Base-by-base conservation (phyloP, 2,797 vertebrate species). In the Danio jaintianensis region DNA sequence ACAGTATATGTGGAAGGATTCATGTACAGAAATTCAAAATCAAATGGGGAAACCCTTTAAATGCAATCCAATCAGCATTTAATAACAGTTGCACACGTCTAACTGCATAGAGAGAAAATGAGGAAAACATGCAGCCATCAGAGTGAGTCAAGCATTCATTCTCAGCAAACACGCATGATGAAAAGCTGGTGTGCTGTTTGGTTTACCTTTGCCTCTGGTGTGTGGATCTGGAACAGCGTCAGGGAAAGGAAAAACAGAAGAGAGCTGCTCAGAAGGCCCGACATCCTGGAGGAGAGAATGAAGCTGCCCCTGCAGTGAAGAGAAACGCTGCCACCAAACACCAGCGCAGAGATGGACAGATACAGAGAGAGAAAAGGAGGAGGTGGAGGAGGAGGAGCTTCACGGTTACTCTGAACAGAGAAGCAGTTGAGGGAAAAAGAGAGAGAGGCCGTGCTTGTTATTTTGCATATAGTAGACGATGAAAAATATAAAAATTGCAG, bases 221-320 rank as follows among this genome's bases (percentile, higher is more conserved):
- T 58, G n/a, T 63, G 58, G n/a, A 42, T 71, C 29, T 83, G 85
- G 56, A 88, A 84, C 38, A 88, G 75, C n/a, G 69, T 53, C 40
- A 85, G 13, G 58, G 82, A 84, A 75, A 89, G 12, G 58, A 86
- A 77, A 48, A 89, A 81, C 40, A 87, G 48, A 58, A 83, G 8
- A 72, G 82, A 77, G 79, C 81, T 81, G 80, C 58, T 87, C 78
- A 85, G 81, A 88, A 88, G 88, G 89, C 88, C 89, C 89, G 86
- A 87, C 88, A 89, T 89, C 86, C 87, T 89, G 87, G 78, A 87
- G 77, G 20, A 86, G 86, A 87, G 87, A 88, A 89, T 89, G 89
- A 87, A 87, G 88, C 88, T 90, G 89, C 88, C 88, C 82, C 63
- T 78, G 73, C 38, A 36, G 36, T 72, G 71, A 80, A 83, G 70